Base-by-base conservation (phyloP, 2,113 vertebrate genomes). In the Rhabdornis inornatus region DNA sequence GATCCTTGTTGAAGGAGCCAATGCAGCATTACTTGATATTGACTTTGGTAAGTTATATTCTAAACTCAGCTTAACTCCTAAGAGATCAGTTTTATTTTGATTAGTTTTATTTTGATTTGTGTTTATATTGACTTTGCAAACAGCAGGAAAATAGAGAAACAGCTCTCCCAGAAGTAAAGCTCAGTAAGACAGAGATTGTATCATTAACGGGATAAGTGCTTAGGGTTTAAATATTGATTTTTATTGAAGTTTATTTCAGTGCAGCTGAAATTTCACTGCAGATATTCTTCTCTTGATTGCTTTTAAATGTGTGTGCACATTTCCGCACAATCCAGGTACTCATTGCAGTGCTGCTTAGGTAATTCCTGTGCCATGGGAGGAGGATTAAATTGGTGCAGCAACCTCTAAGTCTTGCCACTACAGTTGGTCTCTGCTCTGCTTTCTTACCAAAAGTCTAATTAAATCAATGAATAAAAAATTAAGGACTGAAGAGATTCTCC, bases 1-100 rank as follows among this genome's bases (percentile, higher is more conserved):
- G 91, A 99, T 99, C 85, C 98, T 99, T 63, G 99, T 99, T 77
- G 99, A 99, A 96, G 99, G 99, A n/a, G 99, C 99, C 91, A 99
- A 99, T 22, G 99, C 99, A 18, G 99, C 99, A 63, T 98, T 99
- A 45, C 99, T 99, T 10, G 99, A 99, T 97, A 99, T 99, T 56
- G 99, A 99, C 97, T 99, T 99, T 74, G 99, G 99, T 99, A 96
- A 56, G 97, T 84, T 89, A 39, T 47, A 25, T 49, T 61, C 22
- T 90, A 66, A 87, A 84, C 39, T 76, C 37, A 27, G 16, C 31
- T 86, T 49, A 49, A 47, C 10, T 89, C 45, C 42, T 27, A 20
- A 37, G 21, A 75, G 42, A 31, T 40, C 18, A 18, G 11, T 55
- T 90, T 49, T 44, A n/a, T 16, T 35, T 52, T 69, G 21, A 33